Base-by-base conservation (phyloP, 2,797 vertebrate species). In the Trichosurus vulpecula region DNA sequence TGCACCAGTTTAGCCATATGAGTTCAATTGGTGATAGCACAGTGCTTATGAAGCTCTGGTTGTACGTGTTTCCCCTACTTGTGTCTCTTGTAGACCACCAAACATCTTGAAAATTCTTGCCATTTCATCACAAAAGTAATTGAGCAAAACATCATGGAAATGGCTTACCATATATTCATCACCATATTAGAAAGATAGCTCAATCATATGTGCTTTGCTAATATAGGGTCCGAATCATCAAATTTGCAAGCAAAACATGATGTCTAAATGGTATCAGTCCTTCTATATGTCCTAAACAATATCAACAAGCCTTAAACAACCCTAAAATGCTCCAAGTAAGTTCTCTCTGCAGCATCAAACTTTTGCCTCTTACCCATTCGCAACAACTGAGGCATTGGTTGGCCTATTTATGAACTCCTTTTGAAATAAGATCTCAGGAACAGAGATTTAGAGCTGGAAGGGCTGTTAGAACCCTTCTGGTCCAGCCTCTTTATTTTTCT, bases 111-210 rank as follows among this genome's bases (percentile, higher is more conserved):
- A 95, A 87, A 91, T n/a, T 6, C 5, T 4, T 41, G 14, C 4
- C 9, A 53, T 41, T 92, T 95, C 89, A 74, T 89, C 30, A 31
- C 51, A 35, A 25, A 29, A 29, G 47, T 92, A 81, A 90, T 52
- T 41, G 27, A 52, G 5, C 16, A 91, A 93, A 30, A 81, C 2
- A 90, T 31, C 35, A 14, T 61, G 12, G 58, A 61, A 61, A 35
- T 61, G 58, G 41, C 31, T 4, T 10, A 47, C 2, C 51, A 10
- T 90, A 61, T 90, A 74, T 30, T 29, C 3, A 52, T 57, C 22
- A 9, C 16, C 90, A 61, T 2, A 31, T 52, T 91, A 61, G 91
- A 74, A 93, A 96, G 93, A 93, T 90, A 95, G 91, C 55, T 90
- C 25, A 54, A 51, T n/a, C 53, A 41, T 3, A 51, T 29, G 30